Percentiles rank a stretch among this genome's conserved stretches.
Evolutionary conservation across 2,113 vertebrate genomes (phyloP).

Genomic region (Montifringilla adamsi): DNA sequence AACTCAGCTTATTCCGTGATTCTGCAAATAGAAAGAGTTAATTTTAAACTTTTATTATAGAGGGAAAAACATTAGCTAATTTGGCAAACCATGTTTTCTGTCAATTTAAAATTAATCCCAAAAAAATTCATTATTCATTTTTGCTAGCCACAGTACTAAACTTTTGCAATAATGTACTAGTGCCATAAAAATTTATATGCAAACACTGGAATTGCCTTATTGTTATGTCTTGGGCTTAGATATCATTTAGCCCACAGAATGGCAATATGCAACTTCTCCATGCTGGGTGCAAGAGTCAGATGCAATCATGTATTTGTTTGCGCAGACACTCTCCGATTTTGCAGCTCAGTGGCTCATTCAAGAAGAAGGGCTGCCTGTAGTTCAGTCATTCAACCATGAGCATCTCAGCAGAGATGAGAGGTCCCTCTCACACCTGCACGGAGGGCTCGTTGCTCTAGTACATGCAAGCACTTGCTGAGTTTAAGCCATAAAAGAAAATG

Average conservation of each 20-base stretch:
- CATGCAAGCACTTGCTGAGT: not conserved
- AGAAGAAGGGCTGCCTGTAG: not conserved
- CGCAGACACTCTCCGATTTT: not conserved
- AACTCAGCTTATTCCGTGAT: not conserved
- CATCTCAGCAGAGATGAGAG: not conserved
- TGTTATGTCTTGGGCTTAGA: not conserved
- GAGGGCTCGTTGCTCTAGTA: not conserved
- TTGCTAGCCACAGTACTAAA: not conserved
- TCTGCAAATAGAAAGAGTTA: not conserved
- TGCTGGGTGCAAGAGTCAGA: rapidly evolving
- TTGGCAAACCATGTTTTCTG: not conserved
- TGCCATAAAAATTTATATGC: not conserved
- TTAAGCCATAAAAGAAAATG: not conserved
- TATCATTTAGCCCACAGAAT: not conserved
- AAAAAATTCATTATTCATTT: not conserved
- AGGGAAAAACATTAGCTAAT: not conserved
- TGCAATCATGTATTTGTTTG: not conserved
- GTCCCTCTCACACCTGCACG: not conserved
- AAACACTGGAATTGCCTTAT: not conserved
- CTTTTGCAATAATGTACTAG: not conserved
- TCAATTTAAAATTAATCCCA: not conserved
- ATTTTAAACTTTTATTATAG: not conserved
- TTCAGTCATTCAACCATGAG: not conserved
- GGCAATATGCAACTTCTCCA: not conserved
- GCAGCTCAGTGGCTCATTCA: not conserved